Base-by-base conservation (phyloP, 2,888 invertebrate genomes). In the Nomada fucata region DNA sequence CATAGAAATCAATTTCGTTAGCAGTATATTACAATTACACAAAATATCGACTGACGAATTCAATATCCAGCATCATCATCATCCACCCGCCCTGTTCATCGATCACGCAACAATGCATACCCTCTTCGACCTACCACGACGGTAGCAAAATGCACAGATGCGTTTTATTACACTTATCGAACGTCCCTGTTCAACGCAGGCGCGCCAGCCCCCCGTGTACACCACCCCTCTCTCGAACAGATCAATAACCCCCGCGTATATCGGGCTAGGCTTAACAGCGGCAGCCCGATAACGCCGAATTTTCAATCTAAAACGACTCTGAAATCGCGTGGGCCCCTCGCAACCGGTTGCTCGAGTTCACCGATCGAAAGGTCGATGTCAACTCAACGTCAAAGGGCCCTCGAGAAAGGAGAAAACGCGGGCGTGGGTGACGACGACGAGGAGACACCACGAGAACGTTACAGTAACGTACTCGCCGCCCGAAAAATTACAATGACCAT, bases 171-270 rank as follows among this genome's bases (percentile, higher is more conserved):
- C 72, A 64, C 69, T 86, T 86, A 88, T 89, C 84, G 87, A 89
- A 77, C 85, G 86, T 67, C 36, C 70, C 59, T 69, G 20, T 64
- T 50, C 75, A 86, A 86, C 90, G 90, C 90, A 90, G 82, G 90
- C 90, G 90, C 89, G 76, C 36, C 86, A 76, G 68, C 82, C 77
- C 87, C 76, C 67, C 75, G 29, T 47, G 50, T 67, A 71, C 72
- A 78, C 71, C 85, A 85, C 82, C 85, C 84, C 84, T 67, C 52
- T 69, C 57, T 59, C 79, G 74, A 68, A 72, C 73, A 79, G 89
- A 90, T 90, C 90, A 90, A 90, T 90, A 90, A 89, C 83, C 77
- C 79, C 82, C 60, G 68, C 1, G 26, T 52, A 36, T 79, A 88
- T 88, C 76, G 85, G 7, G 76, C 75, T 71, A 68, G 68, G 53